Conservation (phyloP, 2,113 vertebrate genomes). For the Rhineura floridana region DNA sequence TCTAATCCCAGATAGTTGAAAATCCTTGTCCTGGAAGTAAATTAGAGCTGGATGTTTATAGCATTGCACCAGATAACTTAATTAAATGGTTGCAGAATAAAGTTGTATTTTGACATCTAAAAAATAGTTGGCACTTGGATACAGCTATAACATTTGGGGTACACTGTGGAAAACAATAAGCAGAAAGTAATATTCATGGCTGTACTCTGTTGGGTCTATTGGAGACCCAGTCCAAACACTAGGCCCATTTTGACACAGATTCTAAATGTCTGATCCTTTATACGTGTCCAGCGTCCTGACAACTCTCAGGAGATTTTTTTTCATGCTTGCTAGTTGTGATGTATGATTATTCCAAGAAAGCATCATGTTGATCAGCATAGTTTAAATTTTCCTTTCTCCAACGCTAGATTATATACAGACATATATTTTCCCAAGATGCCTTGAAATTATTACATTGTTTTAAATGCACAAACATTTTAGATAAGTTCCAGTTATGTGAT, state of each 20-base stretch:
- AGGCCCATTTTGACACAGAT: neutral
- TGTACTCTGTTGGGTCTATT: constrained; percentile 6
- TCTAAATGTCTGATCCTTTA: neutral
- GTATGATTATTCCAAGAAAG: constrained; percentile 3
- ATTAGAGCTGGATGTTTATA: neutral
- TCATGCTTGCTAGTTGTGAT: constrained; percentile 13
- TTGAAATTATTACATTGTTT: neutral
- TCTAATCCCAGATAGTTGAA: neutral
- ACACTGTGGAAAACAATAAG: neutral
- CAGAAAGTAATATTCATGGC: neutral
- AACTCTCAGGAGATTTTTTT: neutral
- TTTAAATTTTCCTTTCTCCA: neutral
- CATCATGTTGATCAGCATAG: neutral
- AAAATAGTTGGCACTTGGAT: neutral
- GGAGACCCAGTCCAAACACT: neutral
- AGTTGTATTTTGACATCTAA: no score
- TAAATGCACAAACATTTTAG: neutral
- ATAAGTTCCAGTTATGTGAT: neutral
- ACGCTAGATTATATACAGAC: neutral
- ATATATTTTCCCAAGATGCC: neutral
- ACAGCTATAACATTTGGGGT: neutral
- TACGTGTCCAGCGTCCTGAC: neutral
- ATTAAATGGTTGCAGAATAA: no score
- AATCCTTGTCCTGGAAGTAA: neutral
- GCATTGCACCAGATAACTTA: neutral